Conservation (phyloP, 2,888 invertebrate species). For the Tetragnatha montana region DNA sequence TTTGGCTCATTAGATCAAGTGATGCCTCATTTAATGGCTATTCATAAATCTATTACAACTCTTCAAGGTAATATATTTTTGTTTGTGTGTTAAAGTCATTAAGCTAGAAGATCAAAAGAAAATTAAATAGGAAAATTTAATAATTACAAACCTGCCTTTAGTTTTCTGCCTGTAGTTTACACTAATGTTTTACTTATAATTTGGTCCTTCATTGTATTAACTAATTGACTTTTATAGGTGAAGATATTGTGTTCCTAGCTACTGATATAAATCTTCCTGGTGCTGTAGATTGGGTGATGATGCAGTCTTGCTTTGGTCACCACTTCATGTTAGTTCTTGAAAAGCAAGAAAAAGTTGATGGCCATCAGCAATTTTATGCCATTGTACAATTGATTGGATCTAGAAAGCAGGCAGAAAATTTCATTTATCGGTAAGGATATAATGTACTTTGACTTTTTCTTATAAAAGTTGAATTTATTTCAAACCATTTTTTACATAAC, state of each 20-base stretch:
- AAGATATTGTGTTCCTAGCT: conserved; percentile 99
- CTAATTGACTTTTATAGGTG: conserved; percentile 80
- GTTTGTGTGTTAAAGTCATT: neutral
- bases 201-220: neutral
- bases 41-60: conserved; percentile 80
- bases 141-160: neutral
- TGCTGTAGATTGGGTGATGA: conserved; percentile 99
- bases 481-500: no score
- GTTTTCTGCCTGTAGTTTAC: neutral
- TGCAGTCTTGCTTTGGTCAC: conserved; percentile 99
- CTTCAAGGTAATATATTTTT: conserved; percentile 77
- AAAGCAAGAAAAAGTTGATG: conserved; percentile 98
- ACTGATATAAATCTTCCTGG: conserved; percentile 99
- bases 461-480: no score
- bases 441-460: no score
- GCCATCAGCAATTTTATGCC: conserved; percentile 96
- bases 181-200: neutral
- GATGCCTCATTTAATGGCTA: conserved; percentile 95
- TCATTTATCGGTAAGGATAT: conserved; percentile 89
- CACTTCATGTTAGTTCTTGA: conserved; percentile 99
- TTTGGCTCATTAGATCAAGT: conserved; percentile 98
- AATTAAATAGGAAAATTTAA: neutral
- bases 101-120: no score
- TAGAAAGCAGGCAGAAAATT: conserved; percentile 98
- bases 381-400: conserved; percentile 99